Evolutionary conservation across 1,140 invertebrate genomes (phyloP).

Genomic region (Rhysida immarginata): DNA sequence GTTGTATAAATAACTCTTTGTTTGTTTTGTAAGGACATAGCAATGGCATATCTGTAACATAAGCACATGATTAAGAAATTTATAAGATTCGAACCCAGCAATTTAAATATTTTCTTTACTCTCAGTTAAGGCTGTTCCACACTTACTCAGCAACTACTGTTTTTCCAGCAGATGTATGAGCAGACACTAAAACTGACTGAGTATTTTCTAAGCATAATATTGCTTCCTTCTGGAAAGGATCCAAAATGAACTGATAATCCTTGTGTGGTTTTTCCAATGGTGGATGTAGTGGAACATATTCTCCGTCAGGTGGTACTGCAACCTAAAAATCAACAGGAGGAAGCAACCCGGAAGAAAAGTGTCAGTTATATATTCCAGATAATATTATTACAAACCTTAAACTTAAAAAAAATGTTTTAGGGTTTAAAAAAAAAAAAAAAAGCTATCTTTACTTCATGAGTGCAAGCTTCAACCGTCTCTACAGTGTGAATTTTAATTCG

Average conservation of each 20-base stretch:
- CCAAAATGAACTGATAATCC: constrained; percentile 85
- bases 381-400: no score
- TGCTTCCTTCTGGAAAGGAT: constrained; percentile 97
- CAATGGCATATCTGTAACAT: constrained; percentile 45
- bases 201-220: constrained; percentile 95
- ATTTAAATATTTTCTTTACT: no score
- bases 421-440: background rate
- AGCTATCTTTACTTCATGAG: constrained; percentile 51
- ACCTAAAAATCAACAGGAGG: constrained; percentile 33
- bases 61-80: no score
- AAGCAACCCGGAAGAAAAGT: no score
- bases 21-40: constrained; percentile 48
- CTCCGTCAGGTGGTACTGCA: constrained; percentile 67
- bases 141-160: constrained; percentile 96
- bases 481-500: constrained; percentile 70
- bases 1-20: constrained; percentile 98
- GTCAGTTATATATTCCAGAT: no score
- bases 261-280: constrained; percentile 56
- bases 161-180: constrained; percentile 99
- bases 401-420: no score
- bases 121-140: constrained; percentile 10
- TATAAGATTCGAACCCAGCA: no score
- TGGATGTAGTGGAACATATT: constrained; percentile 54
- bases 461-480: constrained; percentile 74
- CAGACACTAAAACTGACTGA: constrained; percentile 91